Conservation (phyloP, 2,797 vertebrate genomes). For the Ciconia nigra region DNA sequence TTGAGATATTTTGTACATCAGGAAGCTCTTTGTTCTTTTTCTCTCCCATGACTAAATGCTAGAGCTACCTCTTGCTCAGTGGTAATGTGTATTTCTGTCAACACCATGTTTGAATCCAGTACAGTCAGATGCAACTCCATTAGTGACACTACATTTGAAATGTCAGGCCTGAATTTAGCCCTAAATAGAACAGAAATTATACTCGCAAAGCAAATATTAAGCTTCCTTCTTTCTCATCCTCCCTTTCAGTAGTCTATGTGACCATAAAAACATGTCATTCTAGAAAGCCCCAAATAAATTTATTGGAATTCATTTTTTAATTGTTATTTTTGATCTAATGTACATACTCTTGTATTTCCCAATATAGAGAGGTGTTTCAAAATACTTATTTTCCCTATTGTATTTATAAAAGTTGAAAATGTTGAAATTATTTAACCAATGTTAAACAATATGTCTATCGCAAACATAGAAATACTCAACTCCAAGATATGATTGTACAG, state of each 20-base stretch:
- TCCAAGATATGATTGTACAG: background rate
- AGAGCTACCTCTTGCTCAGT: background rate
- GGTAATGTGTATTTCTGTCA: background rate
- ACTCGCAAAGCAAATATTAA: background rate
- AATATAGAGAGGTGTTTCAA: background rate
- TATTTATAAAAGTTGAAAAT: background rate
- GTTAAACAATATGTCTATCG: background rate
- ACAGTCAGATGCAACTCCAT: background rate
- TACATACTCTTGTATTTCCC: background rate
- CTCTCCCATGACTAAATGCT: background rate
- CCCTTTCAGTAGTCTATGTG: background rate
- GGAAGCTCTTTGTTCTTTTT: background rate
- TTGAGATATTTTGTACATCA: background rate
- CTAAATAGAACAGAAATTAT: background rate
- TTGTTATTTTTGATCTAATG: background rate
- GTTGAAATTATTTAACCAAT: background rate
- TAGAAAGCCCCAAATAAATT: background rate
- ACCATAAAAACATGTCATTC: background rate
- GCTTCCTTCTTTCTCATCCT: background rate
- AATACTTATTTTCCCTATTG: background rate
- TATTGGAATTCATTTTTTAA: background rate
- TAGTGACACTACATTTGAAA: background rate
- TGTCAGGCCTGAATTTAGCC: background rate
- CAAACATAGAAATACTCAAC: background rate
- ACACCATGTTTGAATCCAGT: background rate